Evolutionary conservation across 2,113 vertebrate genomes (phyloP).

Genomic region (Muscicapa adusta): DNA sequence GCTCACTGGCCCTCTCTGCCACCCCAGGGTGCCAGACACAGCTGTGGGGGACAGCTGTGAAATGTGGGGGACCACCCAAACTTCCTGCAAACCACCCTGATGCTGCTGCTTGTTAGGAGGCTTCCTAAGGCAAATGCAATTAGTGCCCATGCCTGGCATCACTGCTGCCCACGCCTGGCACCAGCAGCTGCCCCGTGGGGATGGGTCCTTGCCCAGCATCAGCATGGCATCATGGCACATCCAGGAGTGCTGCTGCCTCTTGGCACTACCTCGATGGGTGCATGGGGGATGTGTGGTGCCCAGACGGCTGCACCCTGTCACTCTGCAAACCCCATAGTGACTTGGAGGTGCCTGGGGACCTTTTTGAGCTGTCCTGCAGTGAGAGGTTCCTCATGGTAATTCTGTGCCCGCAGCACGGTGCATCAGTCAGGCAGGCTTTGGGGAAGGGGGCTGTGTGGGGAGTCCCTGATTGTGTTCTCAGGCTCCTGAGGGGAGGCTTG

Average conservation of each 20-base stretch:
- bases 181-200: not conserved
- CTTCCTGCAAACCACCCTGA: not conserved
- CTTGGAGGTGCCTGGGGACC: rapidly evolving
- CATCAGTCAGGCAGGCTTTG: not conserved
- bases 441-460: too few relatives aligned
- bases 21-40: not conserved
- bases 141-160: not conserved
- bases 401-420: not conserved
- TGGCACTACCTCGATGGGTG: not conserved
- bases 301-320: rapidly evolving
- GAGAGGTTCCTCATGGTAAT: not conserved
- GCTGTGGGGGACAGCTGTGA: not conserved
- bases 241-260: not conserved
- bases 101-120: not conserved
- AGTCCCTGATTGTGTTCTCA: not conserved
- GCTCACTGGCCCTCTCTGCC: not conserved
- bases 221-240: rapidly evolving
- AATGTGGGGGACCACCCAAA: not conserved
- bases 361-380: rapidly evolving
- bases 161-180: not conserved
- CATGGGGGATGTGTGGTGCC: not conserved
- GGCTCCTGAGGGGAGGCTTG: not conserved
- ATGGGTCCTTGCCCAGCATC: not conserved
- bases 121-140: not conserved
- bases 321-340: rapidly evolving